Conservation (phyloP, 23 tunicate genomes). For the Halocynthia aurantium region DNA sequence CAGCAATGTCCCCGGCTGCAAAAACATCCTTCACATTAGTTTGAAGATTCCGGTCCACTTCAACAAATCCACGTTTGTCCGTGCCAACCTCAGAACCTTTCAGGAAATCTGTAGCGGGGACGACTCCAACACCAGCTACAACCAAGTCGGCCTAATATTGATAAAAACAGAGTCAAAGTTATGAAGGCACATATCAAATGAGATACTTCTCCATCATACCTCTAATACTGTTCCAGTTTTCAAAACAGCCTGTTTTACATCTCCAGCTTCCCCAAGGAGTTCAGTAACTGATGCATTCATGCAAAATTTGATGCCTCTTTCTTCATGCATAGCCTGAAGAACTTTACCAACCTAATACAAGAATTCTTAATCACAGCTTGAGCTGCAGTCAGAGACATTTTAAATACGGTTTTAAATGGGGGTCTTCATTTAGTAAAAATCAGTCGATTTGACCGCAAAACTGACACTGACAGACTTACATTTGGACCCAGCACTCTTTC, state of each 20-base stretch:
- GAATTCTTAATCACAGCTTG: background rate
- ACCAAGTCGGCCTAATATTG: conserved; percentile 65
- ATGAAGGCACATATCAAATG: background rate
- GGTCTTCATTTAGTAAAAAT: too few species aligned
- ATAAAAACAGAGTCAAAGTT: background rate
- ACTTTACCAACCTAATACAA: conserved; percentile 65
- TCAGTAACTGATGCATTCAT: conserved; percentile 65
- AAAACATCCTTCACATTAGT: conserved; percentile 43
- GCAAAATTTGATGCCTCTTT: conserved; percentile 58
- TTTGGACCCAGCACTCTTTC: conserved; percentile 70
- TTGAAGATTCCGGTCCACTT: conserved; percentile 64
- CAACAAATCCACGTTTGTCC: conserved; percentile 66
- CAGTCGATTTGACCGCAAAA: too few species aligned
- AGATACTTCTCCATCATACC: conserved; percentile 19
- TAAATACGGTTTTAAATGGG: too few species aligned
- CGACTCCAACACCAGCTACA: conserved; percentile 87
- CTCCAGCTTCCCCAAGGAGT: conserved; percentile 49
- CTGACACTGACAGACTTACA: too few species aligned
- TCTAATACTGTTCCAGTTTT: conserved; percentile 52
- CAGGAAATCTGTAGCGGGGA: conserved; percentile 73
- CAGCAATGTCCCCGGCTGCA: conserved; percentile 92
- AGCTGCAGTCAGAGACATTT: too few species aligned
- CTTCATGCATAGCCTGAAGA: conserved; percentile 59
- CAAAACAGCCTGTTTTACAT: conserved; percentile 37
- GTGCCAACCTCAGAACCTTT: conserved; percentile 41